Evolutionary conservation across 23 tunicate species (phyloP), one percentile per base, ranked within the genome.

Genomic region (Trididemnum clinides): DNA sequence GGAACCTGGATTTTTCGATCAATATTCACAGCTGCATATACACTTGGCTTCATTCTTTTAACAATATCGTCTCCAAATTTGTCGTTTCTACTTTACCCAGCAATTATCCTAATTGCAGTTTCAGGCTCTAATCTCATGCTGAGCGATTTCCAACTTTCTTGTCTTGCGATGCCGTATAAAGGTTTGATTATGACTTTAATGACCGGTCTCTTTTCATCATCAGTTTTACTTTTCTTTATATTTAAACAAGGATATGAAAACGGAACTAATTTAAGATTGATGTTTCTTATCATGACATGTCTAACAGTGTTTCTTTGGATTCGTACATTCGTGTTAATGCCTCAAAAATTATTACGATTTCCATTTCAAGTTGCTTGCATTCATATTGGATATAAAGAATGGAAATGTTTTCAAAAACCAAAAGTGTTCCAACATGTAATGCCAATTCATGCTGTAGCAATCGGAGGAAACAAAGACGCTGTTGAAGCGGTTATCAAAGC

Each of bases 1-100:
- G 94, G 94, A 1, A 83, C 88, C 1, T 89, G 94, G 94, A 38
- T 89, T 51, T 83, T 58, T 26, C 84, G 88, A 1, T 31, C 34
- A 21, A 33, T 89, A 0, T 57, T 71, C 1, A 32, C 72, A 2
- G 12, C 23, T 10, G 69, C 77, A 20, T 89, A 19, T 37, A 77
- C 88, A 1, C 19, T 69, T 0, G 94, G 94, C 0, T 50, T 70
- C 19, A 51, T 84, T 3, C n/a, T 89, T 25, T 19, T 84, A 49
- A 23, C 84, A n/a, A 57, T 76, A 4, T 89, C 94, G 6, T 33
- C 84, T 29, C 35, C 79, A 10, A 58, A 21, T 21, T 38, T 78
- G 1, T 50, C 94, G 58, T 50, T 63, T 54, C 29, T 89, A 25
- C 34, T 89, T 15, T 89, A 75, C 72, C 88, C 84, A 25, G 54